Base-by-base conservation (phyloP, 2,113 vertebrate genomes). In the Hylia prasina region DNA sequence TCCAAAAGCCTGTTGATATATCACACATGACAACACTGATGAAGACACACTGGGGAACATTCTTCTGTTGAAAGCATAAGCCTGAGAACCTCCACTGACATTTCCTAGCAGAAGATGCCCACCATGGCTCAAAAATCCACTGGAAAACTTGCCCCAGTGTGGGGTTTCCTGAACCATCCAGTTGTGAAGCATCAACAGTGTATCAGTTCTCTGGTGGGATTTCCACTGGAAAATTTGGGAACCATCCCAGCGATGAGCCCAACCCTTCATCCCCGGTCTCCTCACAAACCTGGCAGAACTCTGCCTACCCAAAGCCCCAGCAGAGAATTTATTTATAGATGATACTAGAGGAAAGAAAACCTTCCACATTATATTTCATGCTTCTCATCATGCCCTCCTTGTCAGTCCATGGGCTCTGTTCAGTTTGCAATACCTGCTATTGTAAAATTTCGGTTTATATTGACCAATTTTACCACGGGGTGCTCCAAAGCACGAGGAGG, bases 171-270 rank as follows among this genome's bases (percentile, higher is more conserved):
- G n/a, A 64, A 30, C 10, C 7, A 5, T 21, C 28, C 0, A 0
- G 19, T 8, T 60, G 44, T 24, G 15, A 72, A 50, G 42, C 39
- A 89, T 39, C 30, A 58, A 23, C 17, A 64, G 17, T 4, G 0
- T 15, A 13, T 30, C 30, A 23, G 4, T 8, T 53, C 14, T 42
- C 21, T 22, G 57, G 53, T 56, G 27, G 15, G 20, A 72, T 61
- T 94, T 76, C 53, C 57, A 23, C 4, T 16, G 13, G n/a, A 40
- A 68, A 51, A 56, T 27, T 15, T 8, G 15, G 37, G 63, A 82
- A 69, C 10, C 0, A 1, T 7, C 30, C 8, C 44, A 44, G 12
- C 10, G 10, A 63, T n/a, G 35, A 54, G 30, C 39, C 15, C 0
- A 3, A 22, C 23, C 5, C 17, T 60, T 71, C 61, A 27, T 12